Base-by-base conservation (phyloP, 2,797 vertebrate species). In the Pyrocephalus nanus region DNA sequence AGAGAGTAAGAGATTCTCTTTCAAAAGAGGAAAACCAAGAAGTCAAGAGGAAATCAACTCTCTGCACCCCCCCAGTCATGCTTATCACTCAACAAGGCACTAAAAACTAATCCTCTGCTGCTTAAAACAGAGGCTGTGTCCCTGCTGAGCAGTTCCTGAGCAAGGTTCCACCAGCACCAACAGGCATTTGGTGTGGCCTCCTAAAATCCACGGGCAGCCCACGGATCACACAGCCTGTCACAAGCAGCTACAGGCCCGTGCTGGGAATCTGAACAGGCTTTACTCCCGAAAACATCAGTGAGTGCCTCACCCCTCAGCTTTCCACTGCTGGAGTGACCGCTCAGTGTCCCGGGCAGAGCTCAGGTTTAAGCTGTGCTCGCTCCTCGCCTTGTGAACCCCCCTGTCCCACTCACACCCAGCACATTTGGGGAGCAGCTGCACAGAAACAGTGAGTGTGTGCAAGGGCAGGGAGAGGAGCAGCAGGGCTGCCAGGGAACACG, bases 381-480 rank as follows among this genome's bases (percentile, higher is more conserved):
- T 64, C 30, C 74, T 25, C 18, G 57, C 50, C 58, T 25, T 51
- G 67, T 15, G 48, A 26, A 25, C 48, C 48, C 55, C 4, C 0
- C 0, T 60, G 0, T 67, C 9, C 65, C 9, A 23, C 1, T 1
- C 0, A 1, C 2, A 9, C 58, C 27, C 11, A 42, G 73, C 79
- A 51, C 75, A 2, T 8, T 21, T 5, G 34, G 76, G 38, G 15
- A 84, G 23, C 80, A 65, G 86, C 79, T 6, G 42, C 25, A 27
- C 88, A 60, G 15, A 30, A 36, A 4, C 9, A 75, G 34, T 6
- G 0, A 4, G 57, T 19, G 71, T 11, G 64, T 0, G 8, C 90
- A 65, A 61, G 88, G 78, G 17, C 74, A 32, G 10, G 8, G 27
- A 16, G 36, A 34, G 79, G 29, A 77, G 81, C 72, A 86, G 86